Evolutionary conservation across 2,888 invertebrate species (phyloP), one percentile per base, ranked within the genome.

Genomic region (Heliconius ethilla): DNA sequence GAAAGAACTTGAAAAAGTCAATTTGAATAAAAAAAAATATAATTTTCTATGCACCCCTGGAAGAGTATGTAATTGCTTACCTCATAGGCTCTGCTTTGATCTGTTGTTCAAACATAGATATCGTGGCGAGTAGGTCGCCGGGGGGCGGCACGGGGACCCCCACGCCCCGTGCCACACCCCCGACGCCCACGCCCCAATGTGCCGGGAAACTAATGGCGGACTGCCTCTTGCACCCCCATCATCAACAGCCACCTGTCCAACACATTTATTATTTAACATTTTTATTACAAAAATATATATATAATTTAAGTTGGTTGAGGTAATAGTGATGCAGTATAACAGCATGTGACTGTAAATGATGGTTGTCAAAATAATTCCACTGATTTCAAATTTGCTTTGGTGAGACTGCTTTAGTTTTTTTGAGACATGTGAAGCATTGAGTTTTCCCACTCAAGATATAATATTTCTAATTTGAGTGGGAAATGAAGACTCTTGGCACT

Each of bases 71-170:
- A 27, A 18, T 25, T 25, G 25, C 87, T 88, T 84, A 96, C 93
- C 96, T 96, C 96, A 96, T 96, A 83, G 96, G 96, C 90, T 96
- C 96, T 85, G 96, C 95, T 90, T 96, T 96, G 87, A 96, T 96
- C 90, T 96, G 96, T 89, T 96, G 96, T 89, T 96, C 96, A 86
- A 96, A 96, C 96, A 96, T 96, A 89, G 95, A 95, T 88, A 95
- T 95, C 84, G 95, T 95, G 92, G 95, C 95, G 91, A 95, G 94
- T 87, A 95, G 93, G 94, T 95, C 95, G 92, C 95, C 94, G 91
- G 95, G 95, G 92, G 95, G 95, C 87, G 95, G 95, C 93, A 95
- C 95, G 92, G 95, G 95, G 94, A 95, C 95, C 87, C 94, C 95
- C 90, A 94, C 93, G 89, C 95, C 95, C 92, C 95, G 95, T 87